A percentile compares a stretch with the other conserved stretches of the same genome.
Conservation (phyloP, 1,140 invertebrate species). For the Drosophila burlai region DNA sequence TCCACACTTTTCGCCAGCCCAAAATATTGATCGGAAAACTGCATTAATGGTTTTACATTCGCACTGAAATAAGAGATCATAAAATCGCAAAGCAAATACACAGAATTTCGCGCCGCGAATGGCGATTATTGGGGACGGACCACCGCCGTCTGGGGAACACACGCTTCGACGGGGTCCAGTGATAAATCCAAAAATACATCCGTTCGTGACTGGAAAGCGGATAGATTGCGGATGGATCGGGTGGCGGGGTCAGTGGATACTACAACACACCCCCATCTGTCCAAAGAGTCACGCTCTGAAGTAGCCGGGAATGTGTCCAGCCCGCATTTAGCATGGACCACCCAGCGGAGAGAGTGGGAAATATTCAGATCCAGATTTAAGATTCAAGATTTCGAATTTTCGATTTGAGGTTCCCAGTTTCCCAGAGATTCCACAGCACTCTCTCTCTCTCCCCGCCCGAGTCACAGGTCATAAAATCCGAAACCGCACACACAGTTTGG, state of each 20-base stretch:
- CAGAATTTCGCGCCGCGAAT: conserved; percentile 4
- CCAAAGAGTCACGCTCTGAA: conserved; percentile 63
- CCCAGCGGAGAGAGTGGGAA: conserved; percentile 34
- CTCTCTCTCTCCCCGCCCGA: neutral
- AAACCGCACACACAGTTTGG: conserved; percentile 62
- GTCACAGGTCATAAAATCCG: conserved; percentile 59
- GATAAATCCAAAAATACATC: conserved; percentile 61
- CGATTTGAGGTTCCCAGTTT: neutral
- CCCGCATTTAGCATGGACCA: conserved; percentile 41
- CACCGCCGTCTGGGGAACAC: conserved; percentile 8
- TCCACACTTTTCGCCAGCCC: neutral
- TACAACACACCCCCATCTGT: conserved; percentile 34
- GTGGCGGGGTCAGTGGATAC: conserved; percentile 30
- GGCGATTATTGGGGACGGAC: conserved; percentile 3
- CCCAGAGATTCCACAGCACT: neutral
- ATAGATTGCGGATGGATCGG: neutral
- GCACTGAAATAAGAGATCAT: conserved; percentile 23
- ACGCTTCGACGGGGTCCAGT: conserved; percentile 26
- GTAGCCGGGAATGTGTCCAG: conserved; percentile 31
- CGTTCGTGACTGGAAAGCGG: conserved; percentile 62
- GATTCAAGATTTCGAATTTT: neutral
- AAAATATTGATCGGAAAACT: neutral
- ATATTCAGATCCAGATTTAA: neutral
- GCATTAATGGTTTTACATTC: neutral
- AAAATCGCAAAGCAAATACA: neutral